phyloP scores from a whole-genome alignment of 2,113 vertebrate genomes.

The Rhegmatorhina hoffmannsi region DNA sequence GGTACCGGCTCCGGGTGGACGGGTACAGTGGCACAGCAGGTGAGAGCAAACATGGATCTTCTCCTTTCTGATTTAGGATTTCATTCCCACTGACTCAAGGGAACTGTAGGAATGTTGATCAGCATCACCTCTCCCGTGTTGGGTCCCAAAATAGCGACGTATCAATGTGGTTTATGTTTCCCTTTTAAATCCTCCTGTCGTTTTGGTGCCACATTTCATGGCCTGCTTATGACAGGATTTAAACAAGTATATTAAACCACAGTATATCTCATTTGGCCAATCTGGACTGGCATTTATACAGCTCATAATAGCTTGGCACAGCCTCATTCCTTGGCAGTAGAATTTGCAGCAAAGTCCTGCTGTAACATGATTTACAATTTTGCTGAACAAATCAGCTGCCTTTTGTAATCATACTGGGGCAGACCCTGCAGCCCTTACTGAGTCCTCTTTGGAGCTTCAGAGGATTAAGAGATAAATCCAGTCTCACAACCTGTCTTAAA shows the following conservation, averaged over 20 bases:
- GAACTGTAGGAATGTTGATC: background rate
- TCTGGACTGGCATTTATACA: background rate
- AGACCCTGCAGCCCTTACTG: background rate
- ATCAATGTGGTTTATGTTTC: background rate
- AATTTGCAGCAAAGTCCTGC: background rate
- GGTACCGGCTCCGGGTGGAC: slow-evolving; percentile 91
- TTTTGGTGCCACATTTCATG: background rate
- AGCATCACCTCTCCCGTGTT: background rate
- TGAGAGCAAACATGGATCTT: background rate
- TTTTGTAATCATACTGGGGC: background rate
- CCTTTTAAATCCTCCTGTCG: background rate
- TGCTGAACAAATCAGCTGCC: background rate
- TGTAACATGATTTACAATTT: background rate
- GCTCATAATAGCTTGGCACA: background rate
- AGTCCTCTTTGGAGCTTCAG: background rate
- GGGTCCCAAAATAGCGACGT: background rate
- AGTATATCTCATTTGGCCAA: background rate
- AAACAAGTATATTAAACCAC: background rate
- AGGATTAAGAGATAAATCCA: background rate
- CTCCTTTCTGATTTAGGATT: background rate
- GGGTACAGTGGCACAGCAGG: slow-evolving; percentile 95
- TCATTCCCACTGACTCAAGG: background rate
- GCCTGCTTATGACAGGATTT: background rate
- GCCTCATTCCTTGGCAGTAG: background rate
- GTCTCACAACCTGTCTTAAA: background rate